Evolutionary conservation across 2,888 invertebrate genomes (phyloP).

Genomic region (Muscina levida): DNA sequence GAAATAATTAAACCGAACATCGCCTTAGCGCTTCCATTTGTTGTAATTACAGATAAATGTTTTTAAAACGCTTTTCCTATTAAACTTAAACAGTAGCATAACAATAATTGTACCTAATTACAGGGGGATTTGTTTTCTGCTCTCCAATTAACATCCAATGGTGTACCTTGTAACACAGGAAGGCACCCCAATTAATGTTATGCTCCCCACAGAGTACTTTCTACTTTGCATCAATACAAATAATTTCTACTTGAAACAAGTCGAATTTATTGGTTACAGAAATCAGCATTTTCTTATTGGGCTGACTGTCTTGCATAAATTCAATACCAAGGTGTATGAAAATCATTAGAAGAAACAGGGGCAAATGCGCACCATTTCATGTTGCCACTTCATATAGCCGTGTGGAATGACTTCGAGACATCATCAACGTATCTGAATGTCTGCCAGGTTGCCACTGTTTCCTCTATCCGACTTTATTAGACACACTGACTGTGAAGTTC

Average conservation of each 20-base stretch:
- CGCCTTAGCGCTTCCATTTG: no score
- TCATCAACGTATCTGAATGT: background rate
- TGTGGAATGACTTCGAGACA: background rate
- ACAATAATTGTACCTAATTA: no score
- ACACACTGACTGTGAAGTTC: conserved; percentile 18
- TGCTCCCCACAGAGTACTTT: no score
- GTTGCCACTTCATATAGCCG: conserved; percentile 2
- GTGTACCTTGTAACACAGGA: background rate
- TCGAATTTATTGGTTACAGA: no score
- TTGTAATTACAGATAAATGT: no score
- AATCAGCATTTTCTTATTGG: no score
- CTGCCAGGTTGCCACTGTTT: background rate
- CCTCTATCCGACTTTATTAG: background rate
- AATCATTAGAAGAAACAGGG: background rate
- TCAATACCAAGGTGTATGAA: background rate
- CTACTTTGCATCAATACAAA: no score
- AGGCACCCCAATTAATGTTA: background rate
- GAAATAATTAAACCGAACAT: no score
- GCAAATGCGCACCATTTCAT: background rate
- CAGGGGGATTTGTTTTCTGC: background rate
- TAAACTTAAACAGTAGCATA: no score
- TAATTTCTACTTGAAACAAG: no score
- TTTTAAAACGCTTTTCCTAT: no score
- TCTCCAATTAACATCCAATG: conserved; percentile 1
- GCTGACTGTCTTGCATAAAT: background rate